phyloP scores from a whole-genome alignment of 1,140 invertebrate species.

The Drosophila ficusphila region DNA sequence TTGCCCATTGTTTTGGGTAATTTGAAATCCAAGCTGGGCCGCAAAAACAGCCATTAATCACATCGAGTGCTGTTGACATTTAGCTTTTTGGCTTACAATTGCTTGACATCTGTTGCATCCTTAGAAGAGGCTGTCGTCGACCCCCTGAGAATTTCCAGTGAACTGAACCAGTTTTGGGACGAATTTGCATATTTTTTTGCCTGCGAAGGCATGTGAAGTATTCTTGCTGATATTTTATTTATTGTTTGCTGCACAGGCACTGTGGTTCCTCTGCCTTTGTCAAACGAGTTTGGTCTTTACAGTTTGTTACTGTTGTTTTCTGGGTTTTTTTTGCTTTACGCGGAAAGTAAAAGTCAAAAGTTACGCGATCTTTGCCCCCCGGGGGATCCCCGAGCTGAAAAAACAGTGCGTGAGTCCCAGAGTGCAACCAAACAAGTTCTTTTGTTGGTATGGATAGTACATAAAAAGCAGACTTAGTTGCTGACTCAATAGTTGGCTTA shows the following conservation, averaged over 20 bases:
- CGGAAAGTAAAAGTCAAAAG: slow-evolving; percentile 71
- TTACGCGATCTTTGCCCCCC: slow-evolving; percentile 41
- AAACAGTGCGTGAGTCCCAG: slow-evolving; percentile 28
- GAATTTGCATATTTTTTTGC: slow-evolving; percentile 33
- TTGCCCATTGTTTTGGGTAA: slow-evolving; percentile 40
- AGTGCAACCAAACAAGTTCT: slow-evolving; percentile 43
- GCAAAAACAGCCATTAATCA: slow-evolving; percentile 20
- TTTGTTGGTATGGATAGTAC: slow-evolving; percentile 25
- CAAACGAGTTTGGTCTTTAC: slow-evolving; percentile 56
- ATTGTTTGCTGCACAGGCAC: slow-evolving; percentile 33
- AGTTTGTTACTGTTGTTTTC: slow-evolving; percentile 24
- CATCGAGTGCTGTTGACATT: slow-evolving; percentile 42
- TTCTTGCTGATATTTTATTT: slow-evolving; percentile 61
- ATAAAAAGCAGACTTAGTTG: slow-evolving; percentile 2
- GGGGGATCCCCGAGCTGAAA: slow-evolving; percentile 11
- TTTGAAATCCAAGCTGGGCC: slow-evolving; percentile 11
- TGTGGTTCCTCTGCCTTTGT: slow-evolving; percentile 31
- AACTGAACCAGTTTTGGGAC: slow-evolving; percentile 48
- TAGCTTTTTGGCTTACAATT: slow-evolving; percentile 34
- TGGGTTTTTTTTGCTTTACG: slow-evolving; percentile 21
- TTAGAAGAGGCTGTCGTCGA: slow-evolving; percentile 25
- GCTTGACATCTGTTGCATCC: slow-evolving; percentile 31
- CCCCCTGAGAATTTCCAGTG: slow-evolving; percentile 32
- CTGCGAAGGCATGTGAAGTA: slow-evolving; percentile 51
- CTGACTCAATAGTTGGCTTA: slow-evolving; percentile 22